Evolutionary conservation across 2,113 vertebrate genomes (phyloP), one percentile per base, ranked within the genome.

Genomic region (Neogale vison): DNA sequence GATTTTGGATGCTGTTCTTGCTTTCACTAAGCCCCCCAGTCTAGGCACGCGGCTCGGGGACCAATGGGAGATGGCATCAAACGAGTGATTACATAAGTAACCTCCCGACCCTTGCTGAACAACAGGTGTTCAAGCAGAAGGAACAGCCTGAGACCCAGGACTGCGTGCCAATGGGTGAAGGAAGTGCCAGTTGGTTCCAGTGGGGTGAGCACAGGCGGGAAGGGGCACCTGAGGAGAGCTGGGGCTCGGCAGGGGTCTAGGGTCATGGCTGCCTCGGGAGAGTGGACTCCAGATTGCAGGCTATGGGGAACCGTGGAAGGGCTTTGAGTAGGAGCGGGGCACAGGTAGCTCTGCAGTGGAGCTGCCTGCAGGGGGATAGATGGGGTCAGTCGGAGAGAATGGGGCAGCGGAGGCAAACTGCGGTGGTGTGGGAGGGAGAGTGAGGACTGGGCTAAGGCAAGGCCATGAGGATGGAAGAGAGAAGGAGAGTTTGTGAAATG

Each of bases 61-160:
- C 45, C 69, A 81, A 50, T 0, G 4, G 52, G 82, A 55, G 79
- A 72, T 0, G 87, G 36, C 23, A 11, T 74, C 47, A 69, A 23
- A 12, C 18, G 79, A 59, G 39, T 21, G 17, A 39, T 79, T 74
- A 59, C 55, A 3, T 71, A 79, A 82, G 52, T 47, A 79, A 63
- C 61, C n/a, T 52, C 84, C 10, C 1, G 1, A 23, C 15, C 63
- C n/a, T 79, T 20, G 50, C n/a, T 26, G 67, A 31, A 23, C 0
- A 14, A 77, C 87, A 90, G 82, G 87, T 93, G 61, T 87, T 83
- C 13, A 57, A 69, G 69, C 90, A 57, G 52, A 84, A 95, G 63
- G 90, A 15, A 85, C 26, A 61, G 81, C 88, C 39, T 0, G 14
- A 71, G 69, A 90, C 47, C 31, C 57, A 63, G 76, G 42, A 45